phyloP scores from a whole-genome alignment of 2,888 invertebrate genomes.

The Tetranychus piercei region DNA sequence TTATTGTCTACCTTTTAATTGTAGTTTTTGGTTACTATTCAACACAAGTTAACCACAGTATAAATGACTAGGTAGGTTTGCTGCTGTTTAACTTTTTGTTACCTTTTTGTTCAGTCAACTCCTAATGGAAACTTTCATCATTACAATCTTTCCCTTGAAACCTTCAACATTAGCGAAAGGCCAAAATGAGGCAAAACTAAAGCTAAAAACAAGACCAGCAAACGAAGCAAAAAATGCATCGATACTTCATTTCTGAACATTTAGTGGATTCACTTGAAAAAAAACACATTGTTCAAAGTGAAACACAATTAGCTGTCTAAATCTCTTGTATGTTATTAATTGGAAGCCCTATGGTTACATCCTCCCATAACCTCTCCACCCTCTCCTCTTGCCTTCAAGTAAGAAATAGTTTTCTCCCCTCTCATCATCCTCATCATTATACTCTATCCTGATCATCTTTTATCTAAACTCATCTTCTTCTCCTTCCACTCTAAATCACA shows the following conservation, averaged over 20 bases:
- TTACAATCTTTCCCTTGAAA: too few relatives aligned
- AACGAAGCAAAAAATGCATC: too few relatives aligned
- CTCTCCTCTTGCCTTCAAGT: slow-evolving; percentile 1
- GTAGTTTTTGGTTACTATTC: background rate
- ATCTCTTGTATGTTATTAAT: slow-evolving; percentile 9
- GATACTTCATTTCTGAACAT: too few relatives aligned
- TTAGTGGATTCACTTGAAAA: background rate
- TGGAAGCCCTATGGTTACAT: slow-evolving; percentile 8
- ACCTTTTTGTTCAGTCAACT: background rate
- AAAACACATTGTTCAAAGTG: background rate
- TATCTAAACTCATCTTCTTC: background rate
- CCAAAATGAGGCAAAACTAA: too few relatives aligned
- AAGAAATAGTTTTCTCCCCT: background rate
- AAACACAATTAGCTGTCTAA: background rate
- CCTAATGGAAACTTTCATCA: background rate
- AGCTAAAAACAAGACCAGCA: too few relatives aligned
- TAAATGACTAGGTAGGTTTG: background rate
- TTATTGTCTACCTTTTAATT: slow-evolving; percentile 9
- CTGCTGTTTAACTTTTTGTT: background rate
- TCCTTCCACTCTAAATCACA: background rate
- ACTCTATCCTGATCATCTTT: background rate
- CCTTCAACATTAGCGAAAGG: too few relatives aligned
- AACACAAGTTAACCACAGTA: background rate
- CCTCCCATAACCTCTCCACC: slow-evolving; percentile 7
- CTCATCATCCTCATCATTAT: background rate